Conservation (phyloP, 1,140 invertebrate genomes). For the Pseudomyrmex gracilis region DNA sequence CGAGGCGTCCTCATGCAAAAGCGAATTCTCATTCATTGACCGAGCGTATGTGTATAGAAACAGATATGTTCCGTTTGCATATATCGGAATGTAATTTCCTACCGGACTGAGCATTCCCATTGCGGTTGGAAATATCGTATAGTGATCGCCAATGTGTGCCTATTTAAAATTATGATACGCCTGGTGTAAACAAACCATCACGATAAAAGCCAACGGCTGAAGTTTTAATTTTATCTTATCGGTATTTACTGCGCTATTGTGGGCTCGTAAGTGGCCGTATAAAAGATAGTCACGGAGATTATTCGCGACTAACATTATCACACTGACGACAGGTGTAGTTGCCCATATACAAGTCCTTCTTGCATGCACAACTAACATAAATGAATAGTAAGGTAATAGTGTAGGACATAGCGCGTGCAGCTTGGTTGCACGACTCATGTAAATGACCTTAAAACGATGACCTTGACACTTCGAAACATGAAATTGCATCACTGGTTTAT, state of each 20-base stretch:
- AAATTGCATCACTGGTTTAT: constrained; percentile 14
- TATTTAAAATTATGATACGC: constrained; percentile 72
- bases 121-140: constrained; percentile 20
- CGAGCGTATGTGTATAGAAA: constrained; percentile 2
- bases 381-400: constrained; percentile 64
- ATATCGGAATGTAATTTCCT: constrained; percentile 44
- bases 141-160: constrained; percentile 43
- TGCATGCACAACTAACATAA: constrained; percentile 77
- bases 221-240: constrained; percentile 76
- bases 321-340: constrained; percentile 76
- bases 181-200: constrained; percentile 71
- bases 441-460: constrained; percentile 56
- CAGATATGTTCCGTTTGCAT: constrained; percentile 38
- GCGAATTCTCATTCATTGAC: constrained; percentile 21
- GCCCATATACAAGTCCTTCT: constrained; percentile 74
- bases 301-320: constrained; percentile 74
- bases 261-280: constrained; percentile 67
- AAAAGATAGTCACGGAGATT: constrained; percentile 74
- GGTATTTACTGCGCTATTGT: constrained; percentile 71
- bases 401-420: constrained; percentile 63
- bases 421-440: constrained; percentile 59
- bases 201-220: constrained; percentile 64
- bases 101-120: constrained; percentile 15
- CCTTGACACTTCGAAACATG: constrained; percentile 64
- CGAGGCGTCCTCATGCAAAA: background rate